Conservation (phyloP, 2,888 invertebrate genomes). For the Thereva nobilitata region DNA sequence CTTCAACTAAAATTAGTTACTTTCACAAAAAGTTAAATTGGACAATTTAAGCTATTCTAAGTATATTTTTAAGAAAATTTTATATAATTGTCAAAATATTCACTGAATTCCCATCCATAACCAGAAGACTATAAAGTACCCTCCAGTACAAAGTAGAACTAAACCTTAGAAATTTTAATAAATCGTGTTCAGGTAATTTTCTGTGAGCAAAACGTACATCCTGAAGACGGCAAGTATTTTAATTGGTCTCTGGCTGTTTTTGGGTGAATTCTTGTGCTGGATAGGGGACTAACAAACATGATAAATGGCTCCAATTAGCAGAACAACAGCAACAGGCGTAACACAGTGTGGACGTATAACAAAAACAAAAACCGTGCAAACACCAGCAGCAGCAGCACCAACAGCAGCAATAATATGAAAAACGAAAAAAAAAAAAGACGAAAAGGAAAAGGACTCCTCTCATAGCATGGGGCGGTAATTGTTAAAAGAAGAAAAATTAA, state of each 20-base stretch:
- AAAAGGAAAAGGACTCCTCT: background rate
- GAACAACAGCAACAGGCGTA: constrained; percentile 31
- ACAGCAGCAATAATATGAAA: too few relatives aligned
- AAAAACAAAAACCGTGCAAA: constrained; percentile 2
- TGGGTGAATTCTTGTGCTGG: constrained; percentile 5
- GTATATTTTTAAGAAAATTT: too few relatives aligned
- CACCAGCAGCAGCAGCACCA: constrained; percentile 3
- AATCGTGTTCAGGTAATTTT: constrained; percentile 25
- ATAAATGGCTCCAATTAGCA: constrained; percentile 30
- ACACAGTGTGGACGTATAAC: constrained; percentile 3
- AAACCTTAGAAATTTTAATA: constrained; percentile 8
- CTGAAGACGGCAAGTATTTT: constrained; percentile 22
- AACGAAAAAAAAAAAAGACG: background rate
- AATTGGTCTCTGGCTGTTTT: constrained; percentile 21
- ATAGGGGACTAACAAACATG: constrained; percentile 19
- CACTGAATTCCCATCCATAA: too few relatives aligned
- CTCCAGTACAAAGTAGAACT: too few relatives aligned
- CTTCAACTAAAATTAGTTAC: too few relatives aligned
- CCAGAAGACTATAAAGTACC: too few relatives aligned
- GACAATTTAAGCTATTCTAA: too few relatives aligned
- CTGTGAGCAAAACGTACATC: constrained; percentile 8
- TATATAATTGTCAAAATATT: too few relatives aligned
- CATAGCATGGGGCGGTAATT: constrained; percentile 10
- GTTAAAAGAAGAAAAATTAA: constrained; percentile 33
- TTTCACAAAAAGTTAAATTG: too few relatives aligned